Percentiles rank a stretch among this genome's conserved stretches.
These are phyloP conservation scores for Phalacrocorax brasilianus DNA, from an alignment of 2,113 vertebrate genomes.

Conservation along the genomic window DNA sequence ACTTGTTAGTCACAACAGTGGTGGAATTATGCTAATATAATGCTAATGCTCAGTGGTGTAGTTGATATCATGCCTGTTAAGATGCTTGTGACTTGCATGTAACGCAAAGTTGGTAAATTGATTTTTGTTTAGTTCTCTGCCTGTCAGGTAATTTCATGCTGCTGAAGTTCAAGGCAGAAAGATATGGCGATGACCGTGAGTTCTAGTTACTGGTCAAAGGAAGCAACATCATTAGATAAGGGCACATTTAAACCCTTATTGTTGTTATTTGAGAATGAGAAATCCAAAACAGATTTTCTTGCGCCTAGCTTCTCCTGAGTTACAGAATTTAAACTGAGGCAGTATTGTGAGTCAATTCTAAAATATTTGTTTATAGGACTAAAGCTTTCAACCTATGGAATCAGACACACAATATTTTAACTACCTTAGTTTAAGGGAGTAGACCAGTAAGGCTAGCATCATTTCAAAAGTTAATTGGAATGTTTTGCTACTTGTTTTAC, in stretches of 20 bases:
- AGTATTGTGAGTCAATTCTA: neutral
- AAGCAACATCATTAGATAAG: neutral
- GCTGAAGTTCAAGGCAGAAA: neutral
- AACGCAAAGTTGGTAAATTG: neutral
- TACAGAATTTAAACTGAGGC: neutral
- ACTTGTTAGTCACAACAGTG: conserved; percentile 4
- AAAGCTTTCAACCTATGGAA: neutral
- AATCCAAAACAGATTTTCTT: neutral
- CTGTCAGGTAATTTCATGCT: neutral
- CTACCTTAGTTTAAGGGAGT: neutral
- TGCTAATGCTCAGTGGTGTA: neutral
- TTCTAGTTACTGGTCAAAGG: neutral
- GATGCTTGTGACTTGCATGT: neutral
- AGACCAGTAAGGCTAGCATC: neutral
- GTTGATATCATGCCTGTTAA: neutral
- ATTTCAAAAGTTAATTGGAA: conserved; percentile 25
- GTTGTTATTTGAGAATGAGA: neutral
- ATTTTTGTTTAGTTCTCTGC: conserved; percentile 2
- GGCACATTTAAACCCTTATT: neutral
- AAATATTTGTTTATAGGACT: neutral
- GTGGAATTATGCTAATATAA: conserved; percentile 11
- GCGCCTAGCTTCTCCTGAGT: neutral
- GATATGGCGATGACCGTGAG: fast-evolving
- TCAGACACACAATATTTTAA: neutral
- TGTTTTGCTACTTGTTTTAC: conserved; percentile 61